Conservation (phyloP, 2,888 invertebrate genomes). For the Noctua janthe region DNA sequence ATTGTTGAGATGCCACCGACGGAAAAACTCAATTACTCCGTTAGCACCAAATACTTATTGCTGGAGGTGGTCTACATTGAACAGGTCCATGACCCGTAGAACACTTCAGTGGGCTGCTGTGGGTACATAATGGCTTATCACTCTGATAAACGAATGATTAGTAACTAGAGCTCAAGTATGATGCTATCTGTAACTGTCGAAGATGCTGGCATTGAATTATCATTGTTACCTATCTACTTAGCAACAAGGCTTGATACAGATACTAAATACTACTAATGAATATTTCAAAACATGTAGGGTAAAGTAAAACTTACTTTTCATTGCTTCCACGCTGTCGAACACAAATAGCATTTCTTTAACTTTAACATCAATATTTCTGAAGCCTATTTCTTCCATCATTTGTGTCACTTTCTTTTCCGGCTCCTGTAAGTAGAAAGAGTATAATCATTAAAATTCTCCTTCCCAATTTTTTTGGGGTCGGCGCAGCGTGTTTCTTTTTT, state of each 20-base stretch:
- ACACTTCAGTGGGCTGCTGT: neutral
- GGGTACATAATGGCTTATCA: neutral
- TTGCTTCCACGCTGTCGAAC: constrained; percentile 49
- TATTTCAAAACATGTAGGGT: neutral
- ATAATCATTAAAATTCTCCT: too few species aligned
- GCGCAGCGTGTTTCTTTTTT: too few species aligned
- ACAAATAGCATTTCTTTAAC: constrained; percentile 66
- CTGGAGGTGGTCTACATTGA: neutral
- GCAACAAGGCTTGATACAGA: neutral
- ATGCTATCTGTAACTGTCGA: neutral
- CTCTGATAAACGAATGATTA: neutral
- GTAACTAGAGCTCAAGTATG: neutral
- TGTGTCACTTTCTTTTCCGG: constrained; percentile 89
- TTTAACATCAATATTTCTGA: constrained; percentile 90
- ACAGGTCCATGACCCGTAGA: neutral
- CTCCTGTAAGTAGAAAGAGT: constrained; percentile 72
- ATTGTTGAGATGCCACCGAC: neutral
- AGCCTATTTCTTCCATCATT: constrained; percentile 90
- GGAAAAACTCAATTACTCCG: neutral
- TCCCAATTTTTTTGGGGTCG: too few species aligned
- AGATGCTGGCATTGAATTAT: neutral
- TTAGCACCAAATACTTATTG: neutral
- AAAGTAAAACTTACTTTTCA: constrained; percentile 60
- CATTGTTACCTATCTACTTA: neutral
- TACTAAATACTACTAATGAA: neutral